Evolutionary conservation across 2,888 invertebrate genomes (phyloP), one percentile per base, ranked within the genome.

Genomic region (Cyclophora albipunctata): DNA sequence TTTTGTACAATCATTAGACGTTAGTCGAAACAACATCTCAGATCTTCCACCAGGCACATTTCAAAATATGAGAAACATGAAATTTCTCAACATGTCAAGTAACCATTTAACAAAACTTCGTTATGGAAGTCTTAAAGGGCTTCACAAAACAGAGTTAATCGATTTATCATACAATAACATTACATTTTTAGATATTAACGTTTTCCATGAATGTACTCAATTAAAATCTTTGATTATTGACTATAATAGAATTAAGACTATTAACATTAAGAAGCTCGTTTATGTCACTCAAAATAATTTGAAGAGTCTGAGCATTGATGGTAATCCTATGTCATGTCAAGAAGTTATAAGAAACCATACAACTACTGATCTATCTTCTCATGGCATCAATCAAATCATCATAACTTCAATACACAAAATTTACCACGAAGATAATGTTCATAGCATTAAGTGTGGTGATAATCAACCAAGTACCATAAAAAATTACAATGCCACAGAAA

Each of bases 401-500:
- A 73, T 87, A 1, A 86, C 86, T 20, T 79, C 86, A 4, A 67
- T 84, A 7, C 68, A 87, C 52, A 83, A 84, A 63, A 66, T 85
- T 47, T 85, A 73, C 57, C 81, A 86, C 40, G 85, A 85, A 52
- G 87, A 87, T 47, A 87, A 87, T 58, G 87, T 85, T 0, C 73
- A 84, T 55, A 87, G 86, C 5, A 86, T 87, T 34, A 71, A 69
- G 61, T 87, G 86, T 67, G 86, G 87, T 2, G 72, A 76, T 45
- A 55, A 20, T 20, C 40, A 54, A 45, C 54, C 49, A 7, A 57
- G 63, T 5, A 59, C 56, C 40, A 45, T 53, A n/a, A 35, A 53
- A 42, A 5, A n/a, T 5, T 47, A 52, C 7, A 34, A 20, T 20
- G 1, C 20, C 20, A 20, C 20, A 20, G 20, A 47, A 3, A 34